A percentile compares a stretch with the other conserved stretches of the same genome.
Evolutionary conservation across 2,113 vertebrate genomes (phyloP).

Genomic region (Seriola dumerili): DNA sequence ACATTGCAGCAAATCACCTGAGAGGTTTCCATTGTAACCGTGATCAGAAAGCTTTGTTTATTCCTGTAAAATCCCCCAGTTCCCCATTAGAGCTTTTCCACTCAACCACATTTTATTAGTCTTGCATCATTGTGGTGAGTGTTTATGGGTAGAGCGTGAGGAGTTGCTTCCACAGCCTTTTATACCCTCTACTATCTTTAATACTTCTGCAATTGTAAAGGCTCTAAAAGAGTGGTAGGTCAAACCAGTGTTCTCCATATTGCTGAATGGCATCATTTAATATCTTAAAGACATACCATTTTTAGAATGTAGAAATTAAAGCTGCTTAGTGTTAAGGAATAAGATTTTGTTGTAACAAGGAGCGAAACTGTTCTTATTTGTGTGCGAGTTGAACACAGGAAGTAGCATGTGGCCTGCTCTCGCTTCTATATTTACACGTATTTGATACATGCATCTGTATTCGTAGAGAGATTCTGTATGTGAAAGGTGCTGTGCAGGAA

Average conservation of each 20-base stretch:
- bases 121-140: constrained; percentile 47
- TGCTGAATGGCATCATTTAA: neutral
- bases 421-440: constrained; percentile 58
- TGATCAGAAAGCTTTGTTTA: constrained; percentile 66
- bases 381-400: constrained; percentile 70
- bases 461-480: constrained; percentile 47
- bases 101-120: constrained; percentile 64
- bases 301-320: neutral
- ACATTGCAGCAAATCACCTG: constrained; percentile 53
- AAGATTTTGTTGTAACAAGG: constrained; percentile 17
- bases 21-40: constrained; percentile 60
- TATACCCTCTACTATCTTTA: constrained; percentile 9
- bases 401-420: constrained; percentile 67
- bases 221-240: neutral
- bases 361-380: constrained; percentile 14
- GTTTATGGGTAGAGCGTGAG: constrained; percentile 57
- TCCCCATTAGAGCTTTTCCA: constrained; percentile 54
- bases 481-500: constrained; percentile 75
- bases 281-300: neutral
- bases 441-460: constrained; percentile 53
- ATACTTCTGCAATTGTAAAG: constrained; percentile 16
- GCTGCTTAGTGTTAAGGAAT: constrained; percentile 20
- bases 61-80: constrained; percentile 46
- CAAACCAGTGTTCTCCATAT: neutral
- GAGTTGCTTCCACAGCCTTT: constrained; percentile 38